phyloP scores from a whole-genome alignment of 1,140 invertebrate species.

The Cydia amplana region DNA sequence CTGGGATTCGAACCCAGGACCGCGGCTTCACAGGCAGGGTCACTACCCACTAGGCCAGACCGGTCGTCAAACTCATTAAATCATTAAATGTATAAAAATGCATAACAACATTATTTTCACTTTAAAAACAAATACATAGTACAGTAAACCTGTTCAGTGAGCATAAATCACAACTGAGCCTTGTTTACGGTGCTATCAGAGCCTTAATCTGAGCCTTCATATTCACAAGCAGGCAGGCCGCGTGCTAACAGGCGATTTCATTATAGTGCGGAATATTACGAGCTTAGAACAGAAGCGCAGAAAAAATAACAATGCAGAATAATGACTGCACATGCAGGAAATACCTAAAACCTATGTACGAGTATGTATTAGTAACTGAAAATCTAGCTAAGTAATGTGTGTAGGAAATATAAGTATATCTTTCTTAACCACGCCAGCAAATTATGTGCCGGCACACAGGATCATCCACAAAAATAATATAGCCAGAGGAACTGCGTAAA shows the following conservation, averaged over 20 bases:
- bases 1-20: too few species aligned
- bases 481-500: too few species aligned
- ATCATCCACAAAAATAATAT: too few species aligned
- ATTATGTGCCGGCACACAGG: too few species aligned
- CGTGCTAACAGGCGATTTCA: slow-evolving; percentile 45
- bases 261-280: slow-evolving; percentile 52
- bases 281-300: slow-evolving; percentile 36
- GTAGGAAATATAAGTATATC: too few species aligned
- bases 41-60: too few species aligned
- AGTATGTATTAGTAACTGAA: too few species aligned
- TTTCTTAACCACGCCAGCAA: too few species aligned
- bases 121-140: neutral
- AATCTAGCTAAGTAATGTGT: too few species aligned
- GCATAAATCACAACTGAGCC: slow-evolving; percentile 15
- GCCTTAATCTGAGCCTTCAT: slow-evolving; percentile 31
- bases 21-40: too few species aligned
- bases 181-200: slow-evolving; percentile 24
- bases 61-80: too few species aligned
- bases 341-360: too few species aligned
- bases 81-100: neutral
- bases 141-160: neutral
- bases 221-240: slow-evolving; percentile 23
- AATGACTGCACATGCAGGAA: neutral
- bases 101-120: neutral
- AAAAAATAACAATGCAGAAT: neutral